Evolutionary conservation across 2,113 vertebrate genomes (phyloP), one percentile per base, ranked within the genome.

Genomic region (Hiodon alosoides): DNA sequence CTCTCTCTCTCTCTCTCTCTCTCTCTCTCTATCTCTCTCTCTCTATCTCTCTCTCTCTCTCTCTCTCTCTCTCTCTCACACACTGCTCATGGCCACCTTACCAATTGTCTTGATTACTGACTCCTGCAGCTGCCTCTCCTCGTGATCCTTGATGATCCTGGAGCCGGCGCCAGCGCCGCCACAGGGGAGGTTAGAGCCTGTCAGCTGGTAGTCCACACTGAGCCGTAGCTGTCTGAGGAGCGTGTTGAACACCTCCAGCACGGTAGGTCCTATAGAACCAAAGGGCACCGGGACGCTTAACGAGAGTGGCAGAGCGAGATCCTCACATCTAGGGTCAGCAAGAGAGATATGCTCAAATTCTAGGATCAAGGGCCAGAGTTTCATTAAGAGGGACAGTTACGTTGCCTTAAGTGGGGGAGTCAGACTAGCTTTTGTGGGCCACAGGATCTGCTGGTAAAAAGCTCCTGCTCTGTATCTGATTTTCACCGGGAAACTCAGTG

Each of bases 191-290:
- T 94, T 93, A 87, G 88, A 93, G 71, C 95, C 94, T 0, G 93
- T 95, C 55, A 96, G 86, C 7, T 94, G 91, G 3, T 94, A 96
- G 86, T 97, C 94, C 0, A 97, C 94, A 64, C 94, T 96, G 86
- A 95, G 93, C 16, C 94, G 74, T 48, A 97, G 92, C 85, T 96
- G 95, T 31, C 93, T 80, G 77, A 97, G 91, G 2, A 96, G 80
- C 0, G 94, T 95, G 86, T 96, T 97, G 62, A 96, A 97, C 65
- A 96, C 93, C 71, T 97, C 95, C 82, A 97, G 87, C 46, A 97
- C 95, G 0, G 95, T 93, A 53, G 95, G 95, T 0, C 95, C 95
- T 94, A 2, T 10, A 64, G 7, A 52, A 4, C 55, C 7, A 51
- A 73, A 61, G 60, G 6, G 52, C 58, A 70, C 11, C 51, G 31